Evolutionary conservation across 2,888 invertebrate species (phyloP), one percentile per base, ranked within the genome.

Genomic region (Phaonia tiefii): DNA sequence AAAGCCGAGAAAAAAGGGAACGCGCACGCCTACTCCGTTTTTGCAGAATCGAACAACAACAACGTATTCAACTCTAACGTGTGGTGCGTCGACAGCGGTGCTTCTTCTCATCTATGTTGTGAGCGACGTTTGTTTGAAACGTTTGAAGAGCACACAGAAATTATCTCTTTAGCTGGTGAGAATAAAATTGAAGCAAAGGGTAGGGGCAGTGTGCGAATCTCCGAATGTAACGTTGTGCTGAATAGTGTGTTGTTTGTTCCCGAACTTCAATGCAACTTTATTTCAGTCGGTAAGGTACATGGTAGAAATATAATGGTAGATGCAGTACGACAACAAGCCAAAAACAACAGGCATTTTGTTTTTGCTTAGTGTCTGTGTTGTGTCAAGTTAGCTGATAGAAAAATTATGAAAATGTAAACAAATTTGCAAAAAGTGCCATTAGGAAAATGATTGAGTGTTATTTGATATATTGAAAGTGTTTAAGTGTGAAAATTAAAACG

Each of bases 91-190:
- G 75, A 79, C 66, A 79, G 67, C 26, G 75, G 66, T 1, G 71
- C 79, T 22, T 71, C 75, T 17, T 39, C 79, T 15, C 79, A 79
- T 67, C 37, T 75, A 22, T 80, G 72, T 25, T 70, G 80, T 25
- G 58, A 63, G 13, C 44, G 67, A 10, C 10, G 44, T 10, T 17
- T 80, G 5, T 76, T 80, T 63, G 46, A 58, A 15, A 44, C 17
- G 0, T 65, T 65, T 60, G 51, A 54, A 31, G 5, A 10, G 2
- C 63, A 78, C 17, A 25, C 2, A 37, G 70, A 75, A 58, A 8
- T 26, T 10, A 75, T 80, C 5, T 37, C 51, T 4, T 22, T 80
- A 37, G 79, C 75, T 3, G 60, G 54, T 1, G 25, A 74, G 11
- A 71, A 37, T 15, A 60, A 58, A 60, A 75, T 75, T 7, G 15